Conservation (phyloP, 2,797 vertebrate species). For the Chelmon rostratus region DNA sequence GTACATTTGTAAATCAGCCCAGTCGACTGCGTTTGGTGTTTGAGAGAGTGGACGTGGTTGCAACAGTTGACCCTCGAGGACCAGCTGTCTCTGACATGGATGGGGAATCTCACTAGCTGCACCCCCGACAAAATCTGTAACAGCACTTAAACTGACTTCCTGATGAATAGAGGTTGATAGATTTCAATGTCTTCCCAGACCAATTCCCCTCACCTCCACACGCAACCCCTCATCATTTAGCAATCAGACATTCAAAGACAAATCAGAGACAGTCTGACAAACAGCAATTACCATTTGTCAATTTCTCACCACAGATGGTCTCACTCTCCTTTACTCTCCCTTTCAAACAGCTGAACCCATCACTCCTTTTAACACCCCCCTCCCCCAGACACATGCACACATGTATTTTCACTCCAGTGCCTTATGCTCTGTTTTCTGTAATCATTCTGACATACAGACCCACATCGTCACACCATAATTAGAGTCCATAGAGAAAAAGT, state of each 20-base stretch:
- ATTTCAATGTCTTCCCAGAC: neutral
- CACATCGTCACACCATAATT: slow-evolving; percentile 6
- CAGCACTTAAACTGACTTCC: neutral
- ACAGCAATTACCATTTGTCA: slow-evolving; percentile 47
- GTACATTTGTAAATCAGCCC: neutral
- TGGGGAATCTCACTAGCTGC: neutral
- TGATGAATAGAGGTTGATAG: neutral
- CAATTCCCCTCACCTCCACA: neutral
- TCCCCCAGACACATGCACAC: slow-evolving; percentile 43
- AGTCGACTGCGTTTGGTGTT: slow-evolving; percentile 28
- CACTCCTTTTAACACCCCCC: slow-evolving; percentile 31
- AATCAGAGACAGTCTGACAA: slow-evolving; percentile 1
- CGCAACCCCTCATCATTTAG: neutral
- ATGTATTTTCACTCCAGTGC: slow-evolving; percentile 34
- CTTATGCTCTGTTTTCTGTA: slow-evolving; percentile 30
- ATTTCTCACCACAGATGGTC: slow-evolving; percentile 61
- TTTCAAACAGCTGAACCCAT: slow-evolving; percentile 71
- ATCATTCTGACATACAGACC: slow-evolving; percentile 20
- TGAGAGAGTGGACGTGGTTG: slow-evolving; percentile 2
- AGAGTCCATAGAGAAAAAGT: neutral
- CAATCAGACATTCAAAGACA: slow-evolving; percentile 22
- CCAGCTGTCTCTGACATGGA: slow-evolving; percentile 76
- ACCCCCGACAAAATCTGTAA: neutral
- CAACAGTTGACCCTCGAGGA: slow-evolving; percentile 50
- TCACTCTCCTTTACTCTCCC: slow-evolving; percentile 51